Percentiles rank a stretch among this genome's conserved stretches.
These are phyloP conservation scores for Hemichromis elongatus DNA, from an alignment of 2,113 vertebrate genomes.

Conservation along the genomic window DNA sequence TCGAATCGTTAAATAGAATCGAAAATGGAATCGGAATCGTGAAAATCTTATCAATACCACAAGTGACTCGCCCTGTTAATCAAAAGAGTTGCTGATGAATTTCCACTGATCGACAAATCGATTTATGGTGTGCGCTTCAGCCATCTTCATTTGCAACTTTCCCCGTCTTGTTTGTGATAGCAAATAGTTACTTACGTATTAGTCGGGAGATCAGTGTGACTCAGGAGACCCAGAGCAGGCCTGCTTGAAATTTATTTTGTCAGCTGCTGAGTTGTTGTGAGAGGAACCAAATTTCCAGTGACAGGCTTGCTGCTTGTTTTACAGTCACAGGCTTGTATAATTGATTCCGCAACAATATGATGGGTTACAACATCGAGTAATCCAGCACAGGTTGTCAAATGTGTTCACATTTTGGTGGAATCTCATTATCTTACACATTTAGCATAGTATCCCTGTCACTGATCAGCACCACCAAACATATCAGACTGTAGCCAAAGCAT, in stretches of 20 bases:
- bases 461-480: background rate
- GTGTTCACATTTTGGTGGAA: conserved; percentile 6
- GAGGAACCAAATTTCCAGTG: background rate
- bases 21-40: too few relatives aligned
- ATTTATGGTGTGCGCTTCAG: background rate
- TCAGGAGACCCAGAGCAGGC: conserved; percentile 2
- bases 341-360: background rate
- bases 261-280: background rate
- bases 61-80: background rate
- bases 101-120: background rate
- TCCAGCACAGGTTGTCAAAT: conserved; percentile 9
- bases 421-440: conserved; percentile 33
- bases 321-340: background rate
- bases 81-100: background rate
- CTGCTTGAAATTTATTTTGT: background rate
- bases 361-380: background rate
- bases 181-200: background rate
- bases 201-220: background rate
- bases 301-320: background rate
- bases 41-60: too few relatives aligned
- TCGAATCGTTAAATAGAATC: too few relatives aligned
- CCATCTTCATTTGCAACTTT: background rate
- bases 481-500: conserved; percentile 2
- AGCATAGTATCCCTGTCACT: conserved; percentile 2
- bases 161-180: background rate